These are phyloP conservation scores for Enoplolaimus lenunculus DNA, from an alignment of 2,888 invertebrate species.

Conservation along the genomic window DNA sequence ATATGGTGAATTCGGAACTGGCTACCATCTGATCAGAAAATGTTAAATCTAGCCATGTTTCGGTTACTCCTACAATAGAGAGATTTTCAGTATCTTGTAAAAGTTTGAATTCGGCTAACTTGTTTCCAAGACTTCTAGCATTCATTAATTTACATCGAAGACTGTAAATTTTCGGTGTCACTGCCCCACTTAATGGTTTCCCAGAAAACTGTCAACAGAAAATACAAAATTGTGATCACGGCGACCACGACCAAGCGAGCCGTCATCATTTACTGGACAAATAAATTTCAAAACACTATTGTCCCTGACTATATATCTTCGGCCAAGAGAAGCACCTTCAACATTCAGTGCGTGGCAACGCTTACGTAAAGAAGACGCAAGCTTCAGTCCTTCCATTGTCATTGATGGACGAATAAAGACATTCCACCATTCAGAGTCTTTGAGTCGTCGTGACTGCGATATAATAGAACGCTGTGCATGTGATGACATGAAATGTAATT, in stretches of 20 bases:
- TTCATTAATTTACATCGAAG: not conserved
- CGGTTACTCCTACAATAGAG: not conserved
- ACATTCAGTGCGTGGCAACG: not conserved
- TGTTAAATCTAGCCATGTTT: not conserved
- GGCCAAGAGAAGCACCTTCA: not conserved
- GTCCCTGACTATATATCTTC: not conserved
- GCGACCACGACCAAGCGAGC: not conserved
- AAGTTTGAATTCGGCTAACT: not conserved
- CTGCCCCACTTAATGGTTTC: not conserved
- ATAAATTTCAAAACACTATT: not conserved
- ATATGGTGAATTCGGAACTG: not conserved
- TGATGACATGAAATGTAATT: not conserved
- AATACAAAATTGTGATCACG: not conserved
- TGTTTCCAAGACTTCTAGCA: not conserved
- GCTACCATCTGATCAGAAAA: not conserved
- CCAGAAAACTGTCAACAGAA: not conserved
- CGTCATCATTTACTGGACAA: not conserved
- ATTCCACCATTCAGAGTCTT: not conserved
- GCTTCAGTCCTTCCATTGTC: not conserved
- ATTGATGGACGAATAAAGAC: not conserved
- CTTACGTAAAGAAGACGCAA: not conserved
- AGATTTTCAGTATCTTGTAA: not conserved
- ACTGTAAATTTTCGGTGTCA: not conserved
- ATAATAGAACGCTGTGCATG: not conserved
- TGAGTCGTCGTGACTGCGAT: not conserved